phyloP scores from a whole-genome alignment of 2,797 vertebrate species.

The Alauda arvensis region DNA sequence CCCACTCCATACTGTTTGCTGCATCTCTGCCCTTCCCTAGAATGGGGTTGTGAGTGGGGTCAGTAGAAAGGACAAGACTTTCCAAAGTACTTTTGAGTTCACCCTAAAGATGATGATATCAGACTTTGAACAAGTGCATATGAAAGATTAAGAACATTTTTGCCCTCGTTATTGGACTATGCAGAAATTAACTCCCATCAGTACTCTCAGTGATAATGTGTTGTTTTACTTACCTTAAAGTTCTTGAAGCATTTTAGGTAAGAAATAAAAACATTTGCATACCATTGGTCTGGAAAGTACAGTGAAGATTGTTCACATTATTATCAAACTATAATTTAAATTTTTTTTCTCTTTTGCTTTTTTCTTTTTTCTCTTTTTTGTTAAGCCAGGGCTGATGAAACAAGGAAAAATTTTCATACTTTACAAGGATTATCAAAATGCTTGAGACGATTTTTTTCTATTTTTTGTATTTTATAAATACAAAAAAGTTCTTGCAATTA shows the following conservation, averaged over 20 bases:
- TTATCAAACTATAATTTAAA: background rate
- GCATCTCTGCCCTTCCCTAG: background rate
- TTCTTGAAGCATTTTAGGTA: background rate
- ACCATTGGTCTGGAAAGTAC: background rate
- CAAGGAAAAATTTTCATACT: background rate
- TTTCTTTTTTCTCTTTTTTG: background rate
- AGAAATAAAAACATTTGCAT: background rate
- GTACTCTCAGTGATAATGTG: background rate
- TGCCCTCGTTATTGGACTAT: rapidly evolving
- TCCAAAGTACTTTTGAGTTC: background rate
- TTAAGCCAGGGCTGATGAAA: background rate
- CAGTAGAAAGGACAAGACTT: background rate
- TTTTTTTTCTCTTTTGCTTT: background rate
- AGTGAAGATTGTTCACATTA: background rate
- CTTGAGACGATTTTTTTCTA: background rate
- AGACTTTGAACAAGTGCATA: background rate
- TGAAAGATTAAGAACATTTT: background rate
- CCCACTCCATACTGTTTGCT: background rate
- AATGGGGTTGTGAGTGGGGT: background rate
- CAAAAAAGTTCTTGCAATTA: background rate
- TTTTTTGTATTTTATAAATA: background rate
- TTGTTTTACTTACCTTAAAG: background rate
- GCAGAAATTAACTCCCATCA: background rate
- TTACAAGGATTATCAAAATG: background rate
- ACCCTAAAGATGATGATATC: background rate